Evolutionary conservation across 2,797 vertebrate species (phyloP).

Genomic region (Melanogrammus aeglefinus): DNA sequence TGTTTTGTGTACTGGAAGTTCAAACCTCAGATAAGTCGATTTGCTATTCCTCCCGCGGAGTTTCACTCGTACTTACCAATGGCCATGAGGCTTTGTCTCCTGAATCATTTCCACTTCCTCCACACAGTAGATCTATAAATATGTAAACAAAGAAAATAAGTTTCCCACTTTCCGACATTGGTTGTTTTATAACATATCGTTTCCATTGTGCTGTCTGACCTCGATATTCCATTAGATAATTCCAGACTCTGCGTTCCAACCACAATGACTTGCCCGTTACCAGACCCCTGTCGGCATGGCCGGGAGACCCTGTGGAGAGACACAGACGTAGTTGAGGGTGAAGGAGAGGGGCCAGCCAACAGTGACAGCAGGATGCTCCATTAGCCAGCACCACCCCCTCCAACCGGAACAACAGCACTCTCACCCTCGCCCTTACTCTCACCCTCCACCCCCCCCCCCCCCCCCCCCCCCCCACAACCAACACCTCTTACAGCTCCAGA

Average conservation of each 20-base stretch:
- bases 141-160: neutral
- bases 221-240: neutral
- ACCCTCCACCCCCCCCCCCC: conserved; percentile 1
- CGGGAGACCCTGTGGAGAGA: conserved; percentile 36
- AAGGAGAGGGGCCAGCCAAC: conserved; percentile 28
- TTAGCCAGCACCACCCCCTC: conserved; percentile 19
- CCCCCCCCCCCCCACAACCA: conserved; percentile 2
- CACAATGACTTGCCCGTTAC: neutral
- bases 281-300: conserved; percentile 11
- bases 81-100: neutral
- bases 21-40: conserved; percentile 20
- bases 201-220: neutral
- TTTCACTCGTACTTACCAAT: neutral
- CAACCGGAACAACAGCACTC: conserved; percentile 25
- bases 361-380: conserved; percentile 40
- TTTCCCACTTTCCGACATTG: neutral
- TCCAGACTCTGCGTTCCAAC: neutral
- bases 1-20: conserved; percentile 10
- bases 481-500: conserved; percentile 12
- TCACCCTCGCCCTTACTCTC: conserved; percentile 19
- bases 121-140: neutral
- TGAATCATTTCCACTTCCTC: neutral
- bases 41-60: neutral
- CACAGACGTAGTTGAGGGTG: conserved; percentile 10
- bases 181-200: neutral